A percentile compares a stretch with the other conserved stretches of the same genome.
phyloP scores from a whole-genome alignment of 2,113 vertebrate genomes.

The Saccopteryx leptura region DNA sequence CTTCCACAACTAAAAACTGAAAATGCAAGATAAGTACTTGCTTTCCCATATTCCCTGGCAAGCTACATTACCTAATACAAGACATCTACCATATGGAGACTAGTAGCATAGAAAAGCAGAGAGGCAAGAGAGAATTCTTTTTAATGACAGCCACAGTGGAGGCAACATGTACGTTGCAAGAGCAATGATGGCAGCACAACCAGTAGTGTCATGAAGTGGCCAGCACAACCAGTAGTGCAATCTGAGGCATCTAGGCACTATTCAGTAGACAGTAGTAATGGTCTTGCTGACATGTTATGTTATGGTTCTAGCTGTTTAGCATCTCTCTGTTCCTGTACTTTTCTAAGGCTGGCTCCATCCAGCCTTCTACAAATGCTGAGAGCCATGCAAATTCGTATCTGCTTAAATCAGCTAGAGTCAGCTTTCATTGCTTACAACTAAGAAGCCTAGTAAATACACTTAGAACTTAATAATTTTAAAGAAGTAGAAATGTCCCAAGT shows the following conservation, averaged over 20 bases:
- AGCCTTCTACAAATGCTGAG: slow-evolving; percentile 38
- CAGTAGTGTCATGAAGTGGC: background rate
- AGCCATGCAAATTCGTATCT: slow-evolving; percentile 40
- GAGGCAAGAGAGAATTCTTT: slow-evolving; percentile 23
- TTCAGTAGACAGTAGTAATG: background rate
- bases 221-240: background rate
- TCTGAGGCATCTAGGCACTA: background rate
- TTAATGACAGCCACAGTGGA: background rate
- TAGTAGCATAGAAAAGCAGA: background rate
- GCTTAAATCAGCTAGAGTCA: background rate
- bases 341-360: background rate
- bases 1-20: slow-evolving; percentile 29
- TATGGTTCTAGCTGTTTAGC: background rate
- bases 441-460: background rate
- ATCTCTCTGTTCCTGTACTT: background rate
- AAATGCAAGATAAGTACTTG: background rate
- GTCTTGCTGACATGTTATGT: background rate
- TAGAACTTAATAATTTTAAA: slow-evolving; percentile 45
- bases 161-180: background rate
- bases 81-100: background rate
- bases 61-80: background rate
- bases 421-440: slow-evolving; percentile 37
- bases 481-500: background rate
- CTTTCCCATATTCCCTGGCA: background rate
- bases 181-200: background rate